These are phyloP conservation scores for Drosophila pseudoobscura DNA, from an alignment of 1,140 invertebrate genomes.

Conservation along the genomic window DNA sequence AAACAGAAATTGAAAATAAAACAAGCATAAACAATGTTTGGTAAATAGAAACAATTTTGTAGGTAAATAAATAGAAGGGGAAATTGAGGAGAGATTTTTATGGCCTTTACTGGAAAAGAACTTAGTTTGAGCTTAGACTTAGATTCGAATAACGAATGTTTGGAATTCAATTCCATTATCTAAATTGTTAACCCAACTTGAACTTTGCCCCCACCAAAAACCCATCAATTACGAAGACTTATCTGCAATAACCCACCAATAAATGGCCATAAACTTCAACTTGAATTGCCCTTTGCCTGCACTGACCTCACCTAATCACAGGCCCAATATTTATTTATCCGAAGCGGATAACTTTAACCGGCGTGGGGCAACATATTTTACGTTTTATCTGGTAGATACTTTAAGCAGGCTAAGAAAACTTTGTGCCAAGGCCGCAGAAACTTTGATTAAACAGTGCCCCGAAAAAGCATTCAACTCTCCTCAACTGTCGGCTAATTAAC, in stretches of 20 bases:
- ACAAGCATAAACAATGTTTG: too few species aligned
- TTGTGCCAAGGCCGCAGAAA: slow-evolving; percentile 40
- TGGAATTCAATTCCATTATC: too few species aligned
- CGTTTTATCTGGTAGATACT: slow-evolving; percentile 22
- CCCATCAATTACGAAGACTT: slow-evolving; percentile 19
- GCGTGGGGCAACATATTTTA: slow-evolving; percentile 1
- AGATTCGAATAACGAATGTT: too few species aligned
- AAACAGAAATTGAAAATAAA: too few species aligned
- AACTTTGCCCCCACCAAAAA: slow-evolving; percentile 1
- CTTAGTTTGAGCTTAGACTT: too few species aligned
- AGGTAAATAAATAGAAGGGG: too few species aligned
- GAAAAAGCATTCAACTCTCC: slow-evolving; percentile 7
- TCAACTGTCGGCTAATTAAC: slow-evolving; percentile 46
- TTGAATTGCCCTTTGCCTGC: slow-evolving; percentile 15
- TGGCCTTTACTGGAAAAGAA: too few species aligned
- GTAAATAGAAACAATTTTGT: too few species aligned
- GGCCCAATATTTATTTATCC: slow-evolving; percentile 29
- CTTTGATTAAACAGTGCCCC: slow-evolving; percentile 39
- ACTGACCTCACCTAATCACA: slow-evolving; percentile 43
- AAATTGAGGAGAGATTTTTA: too few species aligned
- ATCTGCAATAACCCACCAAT: slow-evolving; percentile 5
- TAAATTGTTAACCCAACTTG: not conserved
- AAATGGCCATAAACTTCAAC: slow-evolving; percentile 4
- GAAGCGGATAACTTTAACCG: slow-evolving; percentile 5
- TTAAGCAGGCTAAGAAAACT: slow-evolving; percentile 28